These are phyloP conservation scores for Idaea dimidiata DNA, from an alignment of 2,888 invertebrate genomes.

Conservation along the genomic window DNA sequence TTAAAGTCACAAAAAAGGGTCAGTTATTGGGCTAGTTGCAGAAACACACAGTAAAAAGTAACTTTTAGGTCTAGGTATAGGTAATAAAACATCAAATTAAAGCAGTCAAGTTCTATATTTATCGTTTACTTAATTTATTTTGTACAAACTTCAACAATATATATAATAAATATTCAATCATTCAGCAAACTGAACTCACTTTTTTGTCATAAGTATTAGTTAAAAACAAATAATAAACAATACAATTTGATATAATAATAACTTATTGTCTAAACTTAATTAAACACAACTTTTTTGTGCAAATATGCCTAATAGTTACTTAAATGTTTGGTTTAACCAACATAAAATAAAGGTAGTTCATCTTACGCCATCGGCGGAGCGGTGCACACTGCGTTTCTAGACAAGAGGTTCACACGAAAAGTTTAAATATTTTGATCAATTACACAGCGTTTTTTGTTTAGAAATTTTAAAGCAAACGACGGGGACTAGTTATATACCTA, in stretches of 20 bases:
- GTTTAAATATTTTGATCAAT: constrained; percentile 23
- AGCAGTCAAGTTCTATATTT: constrained; percentile 83
- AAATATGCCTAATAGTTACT: constrained; percentile 79
- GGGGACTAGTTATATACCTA: constrained; percentile 25
- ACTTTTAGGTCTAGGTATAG: background rate
- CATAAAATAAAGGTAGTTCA: constrained; percentile 41
- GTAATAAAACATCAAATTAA: constrained; percentile 67
- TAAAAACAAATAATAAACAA: constrained; percentile 69
- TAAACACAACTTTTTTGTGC: constrained; percentile 82
- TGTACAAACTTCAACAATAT: constrained; percentile 83
- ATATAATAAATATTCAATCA: constrained; percentile 82
- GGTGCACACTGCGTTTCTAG: constrained; percentile 34
- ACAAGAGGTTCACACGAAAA: constrained; percentile 21
- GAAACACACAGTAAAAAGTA: too few relatives aligned
- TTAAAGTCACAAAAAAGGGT: too few relatives aligned
- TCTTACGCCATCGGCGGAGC: constrained; percentile 39
- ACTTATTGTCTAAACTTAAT: constrained; percentile 82
- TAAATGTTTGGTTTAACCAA: constrained; percentile 77
- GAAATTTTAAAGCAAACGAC: constrained; percentile 28
- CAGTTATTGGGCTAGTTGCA: background rate
- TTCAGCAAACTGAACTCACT: constrained; percentile 81
- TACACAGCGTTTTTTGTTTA: constrained; percentile 24
- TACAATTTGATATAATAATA: constrained; percentile 76
- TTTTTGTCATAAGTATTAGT: constrained; percentile 77
- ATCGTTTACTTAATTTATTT: constrained; percentile 82